phyloP scores from a whole-genome alignment of 2,797 vertebrate species.

The Agapornis canus region DNA sequence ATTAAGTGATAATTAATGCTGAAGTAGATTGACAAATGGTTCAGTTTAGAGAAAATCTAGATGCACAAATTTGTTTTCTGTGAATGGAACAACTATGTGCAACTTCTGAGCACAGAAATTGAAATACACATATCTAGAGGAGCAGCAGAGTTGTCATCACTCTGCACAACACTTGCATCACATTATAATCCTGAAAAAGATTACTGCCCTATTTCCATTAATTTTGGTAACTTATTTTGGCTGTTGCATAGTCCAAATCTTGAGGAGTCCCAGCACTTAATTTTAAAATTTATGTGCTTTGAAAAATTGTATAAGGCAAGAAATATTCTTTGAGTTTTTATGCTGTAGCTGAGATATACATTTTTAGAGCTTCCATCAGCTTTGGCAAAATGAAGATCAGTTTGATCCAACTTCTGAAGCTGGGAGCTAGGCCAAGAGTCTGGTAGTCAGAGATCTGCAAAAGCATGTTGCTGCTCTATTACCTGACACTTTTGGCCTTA shows the following conservation, averaged over 20 bases:
- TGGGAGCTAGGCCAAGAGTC: conserved; percentile 67
- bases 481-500: conserved; percentile 71
- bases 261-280: not conserved
- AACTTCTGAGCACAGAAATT: not conserved
- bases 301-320: conserved; percentile 41
- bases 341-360: conserved; percentile 42
- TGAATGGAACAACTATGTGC: not conserved
- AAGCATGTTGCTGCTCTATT: conserved; percentile 68
- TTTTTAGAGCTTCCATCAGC: conserved; percentile 66
- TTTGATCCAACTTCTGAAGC: conserved; percentile 74
- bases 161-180: conserved; percentile 43
- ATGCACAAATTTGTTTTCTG: not conserved
- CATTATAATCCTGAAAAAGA: conserved; percentile 11
- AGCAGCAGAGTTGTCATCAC: conserved; percentile 38
- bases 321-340: conserved; percentile 49
- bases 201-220: conserved; percentile 45
- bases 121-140: not conserved
- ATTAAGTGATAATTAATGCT: not conserved
- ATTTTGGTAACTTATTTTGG: conserved; percentile 48
- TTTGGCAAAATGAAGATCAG: conserved; percentile 68
- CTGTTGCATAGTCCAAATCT: conserved; percentile 5
- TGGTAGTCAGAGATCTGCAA: conserved; percentile 69
- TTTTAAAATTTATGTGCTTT: conserved; percentile 55
- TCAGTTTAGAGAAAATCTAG: not conserved
- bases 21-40: not conserved